Base-by-base conservation (phyloP, 2,113 vertebrate species). In the Crocuta crocuta region DNA sequence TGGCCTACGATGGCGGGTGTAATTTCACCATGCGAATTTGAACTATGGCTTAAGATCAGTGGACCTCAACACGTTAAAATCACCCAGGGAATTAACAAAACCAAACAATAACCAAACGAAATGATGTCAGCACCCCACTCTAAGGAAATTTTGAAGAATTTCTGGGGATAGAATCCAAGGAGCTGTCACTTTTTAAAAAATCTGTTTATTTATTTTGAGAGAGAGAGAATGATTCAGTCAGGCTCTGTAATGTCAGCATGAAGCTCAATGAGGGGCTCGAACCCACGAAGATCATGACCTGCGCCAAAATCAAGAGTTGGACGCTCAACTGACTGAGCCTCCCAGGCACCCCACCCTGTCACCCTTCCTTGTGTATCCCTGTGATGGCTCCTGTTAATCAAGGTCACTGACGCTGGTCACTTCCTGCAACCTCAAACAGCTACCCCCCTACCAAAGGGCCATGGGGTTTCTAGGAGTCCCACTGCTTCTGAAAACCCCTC, bases 31-130 rank as follows among this genome's bases (percentile, higher is more conserved):
- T 71, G 80, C 76, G 28, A 84, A 50, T 90, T 95, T 50, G 74
- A 84, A 86, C 31, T 93, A 26, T 68, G 70, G 24, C 63, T 84
- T 92, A 87, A 95, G 35, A 66, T 92, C 79, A 92, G 24, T 10
- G 58, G 21, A 66, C 43, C 68, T 89, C 39, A 82, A 28, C 45
- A 78, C 35, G 19, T 66, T 53, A 81, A 63, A 94, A 81, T 95
- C 55, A 55, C 68, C 68, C 85, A 68, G 63, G 16, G 68, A 73
- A 68, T 58, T 86, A 87, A 92, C 21, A 90, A 24, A 50, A 83
- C 63, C 39, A 53, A 31, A 81, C 81, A 82, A 50, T 73, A 74
- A 74, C 35, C 45, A 28, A 89, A n/a, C 0, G 63, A 50, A 93
- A 35, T 71, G 65, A 1, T 76, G 23, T 58, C 65, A 78, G 35